Evolutionary conservation across 35 echinoderm and acorn worm species (phyloP).

Genomic region (Lytechinus pictus): DNA sequence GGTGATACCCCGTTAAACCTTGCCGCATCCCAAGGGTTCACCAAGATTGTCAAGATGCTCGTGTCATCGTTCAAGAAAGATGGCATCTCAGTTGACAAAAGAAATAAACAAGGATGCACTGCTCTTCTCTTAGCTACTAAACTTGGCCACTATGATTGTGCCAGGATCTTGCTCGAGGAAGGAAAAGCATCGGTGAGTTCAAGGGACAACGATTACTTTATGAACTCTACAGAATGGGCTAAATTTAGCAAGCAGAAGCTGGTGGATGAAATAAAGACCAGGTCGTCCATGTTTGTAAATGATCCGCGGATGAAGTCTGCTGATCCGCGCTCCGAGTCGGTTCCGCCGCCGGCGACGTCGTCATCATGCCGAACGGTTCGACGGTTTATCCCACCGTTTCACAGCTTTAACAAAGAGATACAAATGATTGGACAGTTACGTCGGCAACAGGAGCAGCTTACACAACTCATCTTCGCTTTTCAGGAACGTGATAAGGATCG

Average conservation of each 20-base stretch:
- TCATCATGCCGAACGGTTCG: neutral
- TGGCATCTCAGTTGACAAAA: conserved; percentile 70
- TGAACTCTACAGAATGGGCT: conserved; percentile 97
- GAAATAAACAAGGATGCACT: conserved; percentile 94
- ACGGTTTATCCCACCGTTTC: conserved; percentile 63
- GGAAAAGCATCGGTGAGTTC: conserved; percentile 83
- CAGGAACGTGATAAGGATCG: conserved; percentile 61
- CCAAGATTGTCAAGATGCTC: conserved; percentile 62
- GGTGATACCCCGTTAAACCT: conserved; percentile 91
- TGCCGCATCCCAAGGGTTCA: conserved; percentile 69
- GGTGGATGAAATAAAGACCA: conserved; percentile 63
- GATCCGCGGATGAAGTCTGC: conserved; percentile 1
- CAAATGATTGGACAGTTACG: conserved; percentile 52
- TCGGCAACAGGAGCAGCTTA: conserved; percentile 61
- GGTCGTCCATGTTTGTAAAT: conserved; percentile 28
- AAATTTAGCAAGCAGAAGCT: conserved; percentile 68
- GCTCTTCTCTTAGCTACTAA: conserved; percentile 91
- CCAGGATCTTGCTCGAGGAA: conserved; percentile 78
- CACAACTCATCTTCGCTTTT: conserved; percentile 65
- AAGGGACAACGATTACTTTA: conserved; percentile 89
- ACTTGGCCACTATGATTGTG: conserved; percentile 87
- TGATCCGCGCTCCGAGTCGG: neutral
- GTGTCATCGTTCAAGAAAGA: conserved; percentile 64
- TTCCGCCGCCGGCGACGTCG: conserved; percentile 23
- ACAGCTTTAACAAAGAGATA: conserved; percentile 60